Base-by-base conservation (phyloP, 2,113 vertebrate genomes). In the Megaleporinus macrocephalus region DNA sequence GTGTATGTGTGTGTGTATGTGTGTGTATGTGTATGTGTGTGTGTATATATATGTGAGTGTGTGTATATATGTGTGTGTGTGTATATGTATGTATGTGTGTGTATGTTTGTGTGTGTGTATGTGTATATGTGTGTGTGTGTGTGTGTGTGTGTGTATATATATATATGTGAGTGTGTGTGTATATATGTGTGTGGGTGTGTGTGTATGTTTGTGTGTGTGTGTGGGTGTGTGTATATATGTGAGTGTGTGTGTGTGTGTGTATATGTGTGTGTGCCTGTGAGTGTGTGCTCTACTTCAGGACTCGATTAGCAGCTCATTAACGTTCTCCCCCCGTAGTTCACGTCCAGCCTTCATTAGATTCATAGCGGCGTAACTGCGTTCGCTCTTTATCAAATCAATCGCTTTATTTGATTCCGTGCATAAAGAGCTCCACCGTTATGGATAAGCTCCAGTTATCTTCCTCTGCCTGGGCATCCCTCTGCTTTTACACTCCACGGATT, bases 401-500 rank as follows among this genome's bases (percentile, higher is more conserved):
- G 9, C 12, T 4, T 73, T 61, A 49, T 74, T 36, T 57, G 55
- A 78, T 57, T 24, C 29, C 44, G 10, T 26, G 57, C 27, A 63
- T 76, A 57, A 66, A 81, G 41, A 85, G 62, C 26, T 29, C 29
- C 18, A 26, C 24, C 15, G 29, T 79, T 74, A 51, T 41, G 51
- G 26, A 69, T 78, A 51, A 74, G 71, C 69, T 61, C 65, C 75
- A 44, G 62, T 79, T 53, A 74, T 84, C 71, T 27, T 36, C 71
- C 76, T 57, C 76, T 73, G 71, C 57, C 7, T 47, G 63, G 10
- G 59, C 41, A 73, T 53, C 30, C 59, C 78, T 76, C 68, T 41
- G 57, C 71, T 78, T 81, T 81, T 80, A 53, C 85, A 84, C 71
- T 66, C 78, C 78, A 81, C 59, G 14, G 63, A 79, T 81, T 86